Base-by-base conservation (phyloP, 2,888 invertebrate species). In the Erebia ligea region DNA sequence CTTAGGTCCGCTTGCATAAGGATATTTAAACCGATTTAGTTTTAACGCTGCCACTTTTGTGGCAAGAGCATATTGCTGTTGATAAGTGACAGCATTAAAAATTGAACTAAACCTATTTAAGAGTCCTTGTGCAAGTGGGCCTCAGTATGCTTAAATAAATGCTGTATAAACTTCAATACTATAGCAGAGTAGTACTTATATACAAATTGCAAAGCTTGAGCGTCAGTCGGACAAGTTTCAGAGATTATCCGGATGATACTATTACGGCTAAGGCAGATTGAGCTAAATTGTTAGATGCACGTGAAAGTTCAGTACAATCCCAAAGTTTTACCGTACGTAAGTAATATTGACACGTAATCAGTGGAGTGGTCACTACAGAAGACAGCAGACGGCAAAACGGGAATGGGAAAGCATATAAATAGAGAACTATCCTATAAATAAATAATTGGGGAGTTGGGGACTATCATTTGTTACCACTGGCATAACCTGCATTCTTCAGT, bases 161-260 rank as follows among this genome's bases (percentile, higher is more conserved):
- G 42, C 15, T 57, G 40, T 66, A 66, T 45, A 42, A 56, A 66
- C 10, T 45, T 40, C 21, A 19, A 57, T 21, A 66, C 11, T 17
- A 62, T 42, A 9, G 59, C 9, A 48, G 57, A 68, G 65, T 68
- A 58, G 58, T 50, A 64, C 56, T 21, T 13, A 19, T 62, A 62
- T 5, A 62, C 50, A 61, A 57, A 61, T 65, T 45, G 34, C n/a
- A 67, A 65, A 62, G 68, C 65, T 65, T 59, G 66, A 58, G 70
- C 61, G 52, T 57, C 56, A 57, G 42, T 40, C 65, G 68, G 65
- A 68, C 62, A 70, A 73, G 70, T 70, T 73, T 65, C 45, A 67
- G 56, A 70, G 70, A 72, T 74, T 69, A 74, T 68, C 66, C 54
- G 70, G 68, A 72, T 74, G 65, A 74, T 72, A n/a, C 66, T 59